Base-by-base conservation (phyloP, 2,797 vertebrate genomes). In the Hozukius guyotensis region DNA sequence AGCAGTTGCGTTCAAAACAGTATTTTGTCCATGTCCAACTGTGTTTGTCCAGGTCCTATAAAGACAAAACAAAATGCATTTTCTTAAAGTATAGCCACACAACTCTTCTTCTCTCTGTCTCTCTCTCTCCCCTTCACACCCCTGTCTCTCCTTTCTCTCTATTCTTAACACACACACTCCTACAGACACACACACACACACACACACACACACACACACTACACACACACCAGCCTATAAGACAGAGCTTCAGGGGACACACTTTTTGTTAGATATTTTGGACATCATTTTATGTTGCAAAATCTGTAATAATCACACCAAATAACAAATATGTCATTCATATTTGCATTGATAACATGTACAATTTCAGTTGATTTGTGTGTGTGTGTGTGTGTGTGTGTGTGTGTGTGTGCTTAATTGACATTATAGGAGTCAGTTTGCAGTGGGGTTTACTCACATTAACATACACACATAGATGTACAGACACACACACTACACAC, bases 101-200 rank as follows among this genome's bases (percentile, higher is more conserved):
- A 91, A 89, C 83, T 89, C 86, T 85, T 71, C 75, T 88, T 88
- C 73, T 75, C 61, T 81, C 31, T 83, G 76, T 87, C 62, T 88
- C 57, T 82, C 76, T 66, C 75, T 71, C 77, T 46, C 73, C 36
- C 42, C 42, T 59, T 82, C 79, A 85, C 76, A 82, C 86, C 77
- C 82, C 62, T 80, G 72, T 81, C 81, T 90, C 63, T 64, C 72
- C 73, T 75, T 81, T 85, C 87, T 88, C 75, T 71, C 83, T 69
- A 34, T 80, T 86, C 68, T 59, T 63, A 72, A 72, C 36, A 81
- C 81, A 88, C 82, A 70, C 82, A 46, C 80, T 75, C 71, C 81
- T 61, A 77, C 76, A 25, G 65, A n/a, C 29, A 32, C 59, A 32
- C 59, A 32, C 18, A 60, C 57, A 66, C 81, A 72, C 75, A 38